A percentile compares a stretch with the other conserved stretches of the same genome.
phyloP scores from a whole-genome alignment of 2,113 vertebrate genomes.

The Antechinus flavipes region DNA sequence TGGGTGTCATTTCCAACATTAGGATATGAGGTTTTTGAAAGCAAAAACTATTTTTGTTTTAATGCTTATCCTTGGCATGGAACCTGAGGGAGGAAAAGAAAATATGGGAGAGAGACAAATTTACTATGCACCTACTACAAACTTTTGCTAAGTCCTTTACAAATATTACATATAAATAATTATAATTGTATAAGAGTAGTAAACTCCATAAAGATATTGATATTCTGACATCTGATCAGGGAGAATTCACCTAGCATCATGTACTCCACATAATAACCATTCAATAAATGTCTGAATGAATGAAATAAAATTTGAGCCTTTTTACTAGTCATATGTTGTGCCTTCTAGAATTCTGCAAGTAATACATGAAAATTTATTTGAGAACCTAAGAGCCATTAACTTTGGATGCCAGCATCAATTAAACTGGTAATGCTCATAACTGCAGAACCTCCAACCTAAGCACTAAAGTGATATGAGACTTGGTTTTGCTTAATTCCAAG shows the following conservation, averaged over 20 bases:
- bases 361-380: constrained; percentile 13
- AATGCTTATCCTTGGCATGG: constrained; percentile 14
- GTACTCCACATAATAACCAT: background rate
- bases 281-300: background rate
- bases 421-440: constrained; percentile 50
- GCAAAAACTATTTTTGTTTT: constrained; percentile 16
- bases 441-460: constrained; percentile 64
- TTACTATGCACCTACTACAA: background rate
- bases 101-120: background rate
- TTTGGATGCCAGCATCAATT: constrained; percentile 49
- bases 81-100: background rate
- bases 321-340: constrained; percentile 16
- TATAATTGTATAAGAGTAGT: background rate
- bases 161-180: background rate
- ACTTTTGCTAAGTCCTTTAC: background rate
- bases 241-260: background rate
- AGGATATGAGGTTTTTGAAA: background rate
- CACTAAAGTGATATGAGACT: constrained; percentile 64
- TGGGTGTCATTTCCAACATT: background rate
- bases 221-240: background rate
- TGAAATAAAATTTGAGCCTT: background rate
- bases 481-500: constrained; percentile 64
- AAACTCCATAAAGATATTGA: background rate
- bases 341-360: constrained; percentile 45
- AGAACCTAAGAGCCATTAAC: constrained; percentile 50